A percentile compares a stretch with the other conserved stretches of the same genome.
phyloP scores from a whole-genome alignment of 2,888 invertebrate species.

The Agriopis marginaria region DNA sequence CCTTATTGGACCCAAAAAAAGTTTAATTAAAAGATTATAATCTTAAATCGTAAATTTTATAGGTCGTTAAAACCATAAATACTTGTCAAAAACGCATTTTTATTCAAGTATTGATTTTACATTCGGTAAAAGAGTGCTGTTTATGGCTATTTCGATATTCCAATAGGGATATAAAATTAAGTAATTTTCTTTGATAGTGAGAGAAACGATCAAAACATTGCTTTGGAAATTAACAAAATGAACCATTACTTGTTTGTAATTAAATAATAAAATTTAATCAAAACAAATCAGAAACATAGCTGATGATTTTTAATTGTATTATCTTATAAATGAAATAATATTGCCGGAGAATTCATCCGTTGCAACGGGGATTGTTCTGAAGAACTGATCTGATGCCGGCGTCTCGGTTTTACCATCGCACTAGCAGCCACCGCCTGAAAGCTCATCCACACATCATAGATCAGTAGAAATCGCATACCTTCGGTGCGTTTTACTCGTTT shows the following conservation, averaged over 20 bases:
- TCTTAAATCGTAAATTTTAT: constrained; percentile 61
- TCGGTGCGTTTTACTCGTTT: no score
- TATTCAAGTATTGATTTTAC: constrained; percentile 47
- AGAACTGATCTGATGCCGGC: no score
- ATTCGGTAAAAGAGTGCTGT: constrained; percentile 19
- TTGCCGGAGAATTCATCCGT: no score
- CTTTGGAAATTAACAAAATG: not conserved
- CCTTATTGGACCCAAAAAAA: constrained; percentile 55
- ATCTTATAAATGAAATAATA: no score
- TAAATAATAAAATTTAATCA: not conserved
- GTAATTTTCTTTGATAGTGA: constrained; percentile 23
- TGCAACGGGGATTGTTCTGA: no score
- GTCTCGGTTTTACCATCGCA: no score
- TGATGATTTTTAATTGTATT: not conserved
- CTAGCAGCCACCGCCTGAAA: no score
- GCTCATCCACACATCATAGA: no score
- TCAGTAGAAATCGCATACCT: no score
- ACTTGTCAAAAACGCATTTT: constrained; percentile 55
- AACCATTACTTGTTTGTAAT: not conserved
- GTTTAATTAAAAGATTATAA: constrained; percentile 66
- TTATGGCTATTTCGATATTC: constrained; percentile 19
- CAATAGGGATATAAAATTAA: constrained; percentile 26
- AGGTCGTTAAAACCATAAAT: constrained; percentile 55
- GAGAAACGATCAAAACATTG: constrained; percentile 10
- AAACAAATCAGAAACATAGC: not conserved